Evolutionary conservation across 2,888 invertebrate genomes (phyloP).

Genomic region (Euspilapteryx auroguttella): DNA sequence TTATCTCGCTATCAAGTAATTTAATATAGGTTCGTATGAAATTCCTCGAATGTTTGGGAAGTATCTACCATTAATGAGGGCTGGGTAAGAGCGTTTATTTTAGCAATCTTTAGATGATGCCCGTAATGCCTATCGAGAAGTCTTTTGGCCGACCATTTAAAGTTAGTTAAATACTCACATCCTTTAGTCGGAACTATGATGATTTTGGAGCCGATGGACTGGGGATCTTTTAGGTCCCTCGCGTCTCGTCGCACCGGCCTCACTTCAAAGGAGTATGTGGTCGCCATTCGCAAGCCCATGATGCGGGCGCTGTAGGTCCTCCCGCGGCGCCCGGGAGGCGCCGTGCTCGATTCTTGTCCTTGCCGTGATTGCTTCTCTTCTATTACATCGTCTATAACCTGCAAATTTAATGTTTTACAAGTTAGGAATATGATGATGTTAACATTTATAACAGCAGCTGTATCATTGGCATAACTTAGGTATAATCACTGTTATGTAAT

Average conservation of each 20-base stretch:
- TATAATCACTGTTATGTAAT: too few species aligned
- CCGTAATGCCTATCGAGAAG: too few species aligned
- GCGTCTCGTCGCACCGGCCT: conserved; percentile 59
- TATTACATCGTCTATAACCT: conserved; percentile 39
- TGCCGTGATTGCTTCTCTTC: conserved; percentile 21
- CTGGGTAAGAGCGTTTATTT: too few species aligned
- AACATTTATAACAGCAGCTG: too few species aligned
- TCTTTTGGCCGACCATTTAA: too few species aligned
- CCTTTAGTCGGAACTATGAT: conserved; percentile 81
- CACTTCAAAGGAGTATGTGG: conserved; percentile 79
- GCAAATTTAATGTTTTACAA: conserved; percentile 8
- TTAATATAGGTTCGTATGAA: too few species aligned
- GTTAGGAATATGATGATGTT: not conserved
- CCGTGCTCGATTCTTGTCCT: conserved; percentile 13
- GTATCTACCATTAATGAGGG: too few species aligned
- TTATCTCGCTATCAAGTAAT: too few species aligned
- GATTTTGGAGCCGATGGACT: conserved; percentile 66
- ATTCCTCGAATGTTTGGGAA: too few species aligned
- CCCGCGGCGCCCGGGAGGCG: conserved; percentile 18
- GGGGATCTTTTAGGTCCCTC: conserved; percentile 50
- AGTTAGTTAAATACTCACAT: conserved; percentile 78
- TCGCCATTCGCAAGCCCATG: conserved; percentile 77
- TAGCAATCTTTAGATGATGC: too few species aligned
- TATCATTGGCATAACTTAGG: too few species aligned
- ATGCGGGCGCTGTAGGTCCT: conserved; percentile 62